Evolutionary conservation across 1,140 invertebrate genomes (phyloP), one percentile per base, ranked within the genome.

Genomic region (Zaprionus kolodkinae): DNA sequence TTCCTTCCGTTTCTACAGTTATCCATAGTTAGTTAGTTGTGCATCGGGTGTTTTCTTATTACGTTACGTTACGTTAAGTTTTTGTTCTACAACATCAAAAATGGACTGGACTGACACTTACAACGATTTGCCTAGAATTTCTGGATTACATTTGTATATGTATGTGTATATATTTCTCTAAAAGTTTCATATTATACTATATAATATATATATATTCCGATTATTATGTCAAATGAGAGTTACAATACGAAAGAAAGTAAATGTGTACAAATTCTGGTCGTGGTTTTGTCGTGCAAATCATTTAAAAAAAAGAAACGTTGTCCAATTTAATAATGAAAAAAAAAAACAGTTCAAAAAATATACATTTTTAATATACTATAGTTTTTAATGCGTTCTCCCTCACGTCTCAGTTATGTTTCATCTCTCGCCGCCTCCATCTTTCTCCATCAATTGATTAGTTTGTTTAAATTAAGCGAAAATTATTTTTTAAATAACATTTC

Each of bases 401-500:
- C 27, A 13, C 48, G 11, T 52, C 35, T 17, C 45, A 33, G n/a
- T 35, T 62, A 13, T 17, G 7, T 50, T 63, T 56, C 48, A 38
- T 64, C 57, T 73, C n/a, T 21, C 21, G 1, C 68, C 38, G n/a
- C 40, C 1, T 45, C 40, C 40, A n/a, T 15, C 36, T 60, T 54
- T 63, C 35, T 54, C 6, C 6, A 63, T 65, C 61, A 50, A n/a
- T 55, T 62, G 69, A n/a, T 63, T 72, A 65, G 38, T 61, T 56
- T 68, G 38, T 79, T 80, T 80, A 81, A 73, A 79, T 89, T 91
- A 88, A 88, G 84, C 84, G 79, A 88, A 87, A 88, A 88, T 89
- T 89, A 89, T 88, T 86, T 84, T 88, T 86, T 89, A 92, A 92
- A 91, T 90, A 92, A 92, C 89, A 91, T 90, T 91, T 91, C 91